These are phyloP conservation scores for Hyles vespertilio DNA, from an alignment of 1,140 invertebrate genomes.

Conservation along the genomic window DNA sequence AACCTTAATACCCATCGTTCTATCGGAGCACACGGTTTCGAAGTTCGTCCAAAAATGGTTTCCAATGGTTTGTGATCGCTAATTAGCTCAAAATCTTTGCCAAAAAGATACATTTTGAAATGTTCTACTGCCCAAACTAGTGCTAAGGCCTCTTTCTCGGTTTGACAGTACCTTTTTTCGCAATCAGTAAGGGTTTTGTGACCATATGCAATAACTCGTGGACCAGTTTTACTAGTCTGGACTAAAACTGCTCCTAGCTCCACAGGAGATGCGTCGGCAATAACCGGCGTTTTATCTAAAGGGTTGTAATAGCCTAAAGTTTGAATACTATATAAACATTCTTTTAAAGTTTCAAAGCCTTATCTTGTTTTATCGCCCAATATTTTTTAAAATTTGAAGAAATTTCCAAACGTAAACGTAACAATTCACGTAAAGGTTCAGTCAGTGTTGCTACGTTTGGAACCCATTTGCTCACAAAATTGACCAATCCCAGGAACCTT, in stretches of 20 bases:
- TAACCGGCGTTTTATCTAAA: conserved; percentile 33
- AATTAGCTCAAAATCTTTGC: conserved; percentile 22
- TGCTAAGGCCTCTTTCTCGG: conserved; percentile 29
- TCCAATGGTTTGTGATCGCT: conserved; percentile 29
- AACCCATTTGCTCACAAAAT: conserved; percentile 42
- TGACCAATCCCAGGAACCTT: conserved; percentile 48
- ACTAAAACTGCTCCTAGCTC: conserved; percentile 49
- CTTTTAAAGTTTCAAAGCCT: conserved; percentile 6
- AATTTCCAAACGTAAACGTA: conserved; percentile 24
- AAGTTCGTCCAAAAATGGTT: conserved; percentile 21
- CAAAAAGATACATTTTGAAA: conserved; percentile 24
- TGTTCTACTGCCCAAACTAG: conserved; percentile 26
- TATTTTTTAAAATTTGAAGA: conserved; percentile 5
- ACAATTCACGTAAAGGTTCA: conserved; percentile 30
- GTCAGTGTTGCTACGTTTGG: conserved; percentile 35
- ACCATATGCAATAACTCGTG: conserved; percentile 23
- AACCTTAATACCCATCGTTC: conserved; percentile 29
- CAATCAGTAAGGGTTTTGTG: conserved; percentile 16
- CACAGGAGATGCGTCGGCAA: conserved; percentile 60
- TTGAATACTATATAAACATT: no score
- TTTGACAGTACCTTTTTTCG: conserved; percentile 27
- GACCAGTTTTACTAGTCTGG: conserved; percentile 10
- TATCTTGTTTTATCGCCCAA: conserved; percentile 12
- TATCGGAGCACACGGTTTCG: conserved; percentile 27
- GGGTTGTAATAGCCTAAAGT: conserved; percentile 22